These are phyloP conservation scores for Brachyhypopomus occidentalis DNA, from an alignment of 2,113 vertebrate species.

Conservation along the genomic window DNA sequence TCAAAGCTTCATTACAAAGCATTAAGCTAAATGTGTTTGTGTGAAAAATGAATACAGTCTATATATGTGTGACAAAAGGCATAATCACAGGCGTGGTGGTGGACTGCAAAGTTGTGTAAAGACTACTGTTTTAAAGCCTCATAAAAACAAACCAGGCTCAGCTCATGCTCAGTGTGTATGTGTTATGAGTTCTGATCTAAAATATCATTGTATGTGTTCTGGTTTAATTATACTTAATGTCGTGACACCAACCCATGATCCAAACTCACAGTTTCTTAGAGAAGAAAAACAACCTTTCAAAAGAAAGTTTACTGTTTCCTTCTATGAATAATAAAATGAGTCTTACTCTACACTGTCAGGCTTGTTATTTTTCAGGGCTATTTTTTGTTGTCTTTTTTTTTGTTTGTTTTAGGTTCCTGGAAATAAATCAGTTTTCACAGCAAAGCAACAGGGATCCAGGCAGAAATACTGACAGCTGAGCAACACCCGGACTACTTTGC, in stretches of 20 bases:
- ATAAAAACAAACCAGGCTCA: background rate
- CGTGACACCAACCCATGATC: background rate
- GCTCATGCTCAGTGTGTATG: too few relatives aligned
- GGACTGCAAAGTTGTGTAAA: background rate
- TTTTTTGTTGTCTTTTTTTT: background rate
- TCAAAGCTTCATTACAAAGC: too few relatives aligned
- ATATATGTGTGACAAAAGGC: conserved; percentile 1
- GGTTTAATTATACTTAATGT: background rate
- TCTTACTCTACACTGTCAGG: conserved; percentile 28
- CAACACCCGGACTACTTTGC: background rate
- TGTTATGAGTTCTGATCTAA: too few relatives aligned
- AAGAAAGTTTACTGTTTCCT: conserved; percentile 20
- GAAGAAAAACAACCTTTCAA: conserved; percentile 25
- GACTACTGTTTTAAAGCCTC: conserved; percentile 8
- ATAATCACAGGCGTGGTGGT: too few relatives aligned
- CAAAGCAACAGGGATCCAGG: conserved; percentile 39
- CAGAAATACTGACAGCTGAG: conserved; percentile 30
- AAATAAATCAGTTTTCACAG: conserved; percentile 36
- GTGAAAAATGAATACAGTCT: background rate
- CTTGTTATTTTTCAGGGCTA: background rate
- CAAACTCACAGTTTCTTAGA: background rate
- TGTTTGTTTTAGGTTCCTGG: conserved; percentile 38
- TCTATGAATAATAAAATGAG: conserved; percentile 36
- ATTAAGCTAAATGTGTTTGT: background rate
- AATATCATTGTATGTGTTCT: too few relatives aligned